phyloP scores from a whole-genome alignment of 2,113 vertebrate species.

The Lepidothrix coronata region DNA sequence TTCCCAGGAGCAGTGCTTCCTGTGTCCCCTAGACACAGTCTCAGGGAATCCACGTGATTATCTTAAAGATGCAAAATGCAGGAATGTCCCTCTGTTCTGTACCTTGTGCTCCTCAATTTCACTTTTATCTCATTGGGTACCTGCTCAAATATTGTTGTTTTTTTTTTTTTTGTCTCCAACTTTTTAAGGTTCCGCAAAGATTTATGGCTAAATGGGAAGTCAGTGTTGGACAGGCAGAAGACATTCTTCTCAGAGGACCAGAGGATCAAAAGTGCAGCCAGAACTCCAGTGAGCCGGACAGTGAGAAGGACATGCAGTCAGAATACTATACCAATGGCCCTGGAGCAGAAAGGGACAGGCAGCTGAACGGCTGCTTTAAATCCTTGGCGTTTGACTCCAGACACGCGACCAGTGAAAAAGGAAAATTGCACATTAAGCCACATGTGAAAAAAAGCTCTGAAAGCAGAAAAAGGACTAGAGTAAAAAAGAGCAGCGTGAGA shows the following conservation, averaged over 20 bases:
- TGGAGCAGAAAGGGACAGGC: slow-evolving; percentile 60
- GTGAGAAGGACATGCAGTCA: slow-evolving; percentile 62
- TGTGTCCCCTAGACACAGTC: background rate
- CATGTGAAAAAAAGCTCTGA: slow-evolving; percentile 72
- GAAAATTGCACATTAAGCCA: slow-evolving; percentile 68
- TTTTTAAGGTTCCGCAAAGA: slow-evolving; percentile 87
- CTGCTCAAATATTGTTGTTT: background rate
- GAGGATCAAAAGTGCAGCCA: slow-evolving; percentile 72
- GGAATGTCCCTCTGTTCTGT: background rate
- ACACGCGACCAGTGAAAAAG: slow-evolving; percentile 68
- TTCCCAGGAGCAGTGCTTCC: background rate
- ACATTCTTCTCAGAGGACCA: slow-evolving; percentile 77
- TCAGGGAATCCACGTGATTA: background rate
- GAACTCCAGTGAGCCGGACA: slow-evolving; percentile 65
- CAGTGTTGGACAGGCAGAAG: slow-evolving; percentile 88
- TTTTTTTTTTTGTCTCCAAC: background rate
- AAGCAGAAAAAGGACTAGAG: slow-evolving; percentile 75
- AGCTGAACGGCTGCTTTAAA: slow-evolving; percentile 77
- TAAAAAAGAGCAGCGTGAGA: slow-evolving; percentile 64
- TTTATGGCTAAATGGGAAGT: slow-evolving; percentile 89
- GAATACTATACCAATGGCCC: slow-evolving; percentile 68
- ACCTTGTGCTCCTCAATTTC: background rate
- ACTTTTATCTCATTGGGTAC: background rate
- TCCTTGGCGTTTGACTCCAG: slow-evolving; percentile 73
- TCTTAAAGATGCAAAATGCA: background rate